Conservation (phyloP, 2,888 invertebrate species). For the Euproctis similis region DNA sequence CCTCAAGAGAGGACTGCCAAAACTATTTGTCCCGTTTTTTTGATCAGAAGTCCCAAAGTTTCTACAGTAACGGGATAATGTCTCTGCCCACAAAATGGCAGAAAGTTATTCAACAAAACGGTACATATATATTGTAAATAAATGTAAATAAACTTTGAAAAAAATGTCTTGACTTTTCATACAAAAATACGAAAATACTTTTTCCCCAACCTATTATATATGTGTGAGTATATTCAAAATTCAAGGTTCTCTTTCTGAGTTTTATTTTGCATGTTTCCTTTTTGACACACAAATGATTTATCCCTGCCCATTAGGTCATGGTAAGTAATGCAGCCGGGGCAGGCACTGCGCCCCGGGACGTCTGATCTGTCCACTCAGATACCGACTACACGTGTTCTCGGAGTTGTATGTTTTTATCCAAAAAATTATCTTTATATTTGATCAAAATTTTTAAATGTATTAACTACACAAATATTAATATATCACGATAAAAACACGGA, state of each 20-base stretch:
- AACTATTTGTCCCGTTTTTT: no score
- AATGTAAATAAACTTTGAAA: no score
- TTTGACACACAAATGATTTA: slow-evolving; percentile 67
- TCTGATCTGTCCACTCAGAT: slow-evolving; percentile 65
- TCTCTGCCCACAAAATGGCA: no score
- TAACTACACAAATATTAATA: no score
- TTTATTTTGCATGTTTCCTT: slow-evolving; percentile 53
- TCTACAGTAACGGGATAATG: no score
- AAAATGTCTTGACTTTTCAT: no score
- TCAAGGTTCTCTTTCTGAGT: slow-evolving; percentile 54
- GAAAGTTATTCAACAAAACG: no score
- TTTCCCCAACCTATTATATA: no score
- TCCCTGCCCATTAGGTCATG: slow-evolving; percentile 69
- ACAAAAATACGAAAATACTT: no score
- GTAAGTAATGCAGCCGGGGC: slow-evolving; percentile 62
- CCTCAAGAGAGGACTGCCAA: no score
- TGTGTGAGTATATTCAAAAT: slow-evolving; percentile 68
- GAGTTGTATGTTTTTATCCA: slow-evolving; percentile 73
- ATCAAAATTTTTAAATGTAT: slow-evolving; percentile 62
- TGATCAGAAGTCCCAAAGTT: no score
- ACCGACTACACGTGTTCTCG: slow-evolving; percentile 72
- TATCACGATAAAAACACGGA: slow-evolving; percentile 58
- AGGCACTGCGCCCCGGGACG: slow-evolving; percentile 56
- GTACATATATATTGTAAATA: no score
- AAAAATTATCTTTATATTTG: slow-evolving; percentile 65